phyloP scores from a whole-genome alignment of 2,113 vertebrate genomes.

The Ellobius talpinus region DNA sequence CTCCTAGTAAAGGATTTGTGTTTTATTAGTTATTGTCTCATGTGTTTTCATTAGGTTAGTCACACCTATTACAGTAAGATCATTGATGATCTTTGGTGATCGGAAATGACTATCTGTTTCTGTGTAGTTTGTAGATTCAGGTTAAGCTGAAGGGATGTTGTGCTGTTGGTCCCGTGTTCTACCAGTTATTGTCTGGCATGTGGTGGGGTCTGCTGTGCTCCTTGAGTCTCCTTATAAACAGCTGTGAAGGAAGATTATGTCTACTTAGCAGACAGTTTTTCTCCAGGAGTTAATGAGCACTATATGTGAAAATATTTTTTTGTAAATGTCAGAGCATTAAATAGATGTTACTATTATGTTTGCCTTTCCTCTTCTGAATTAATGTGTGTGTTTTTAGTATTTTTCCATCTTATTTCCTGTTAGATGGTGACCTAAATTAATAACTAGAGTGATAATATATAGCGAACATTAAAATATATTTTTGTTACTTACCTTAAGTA shows the following conservation, averaged over 20 bases:
- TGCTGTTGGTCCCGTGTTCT: neutral
- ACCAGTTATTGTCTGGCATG: neutral
- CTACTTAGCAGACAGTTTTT: neutral
- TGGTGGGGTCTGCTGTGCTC: neutral
- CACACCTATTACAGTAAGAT: neutral
- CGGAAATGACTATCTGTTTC: conserved; percentile 14
- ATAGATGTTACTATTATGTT: conserved; percentile 23
- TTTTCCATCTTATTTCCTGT: conserved; percentile 50
- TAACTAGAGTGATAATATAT: neutral
- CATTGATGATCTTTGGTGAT: neutral
- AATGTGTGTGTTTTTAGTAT: conserved; percentile 4
- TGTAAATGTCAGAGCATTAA: conserved; percentile 37
- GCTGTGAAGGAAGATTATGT: conserved; percentile 2
- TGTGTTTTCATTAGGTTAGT: neutral
- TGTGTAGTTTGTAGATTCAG: neutral
- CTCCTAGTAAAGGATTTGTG: neutral
- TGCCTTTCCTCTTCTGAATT: conserved; percentile 50
- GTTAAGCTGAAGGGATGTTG: conserved; percentile 3
- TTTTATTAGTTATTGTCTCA: neutral
- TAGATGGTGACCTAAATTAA: conserved; percentile 18
- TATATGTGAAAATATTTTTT: conserved; percentile 41
- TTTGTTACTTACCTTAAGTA: conserved; percentile 33
- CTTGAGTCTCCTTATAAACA: conserved; percentile 9
- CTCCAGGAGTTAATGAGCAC: conserved; percentile 16
- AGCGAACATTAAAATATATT: conserved; percentile 11